phyloP scores from a whole-genome alignment of 1,140 invertebrate genomes.

The Yoshiicerus persimilis region DNA sequence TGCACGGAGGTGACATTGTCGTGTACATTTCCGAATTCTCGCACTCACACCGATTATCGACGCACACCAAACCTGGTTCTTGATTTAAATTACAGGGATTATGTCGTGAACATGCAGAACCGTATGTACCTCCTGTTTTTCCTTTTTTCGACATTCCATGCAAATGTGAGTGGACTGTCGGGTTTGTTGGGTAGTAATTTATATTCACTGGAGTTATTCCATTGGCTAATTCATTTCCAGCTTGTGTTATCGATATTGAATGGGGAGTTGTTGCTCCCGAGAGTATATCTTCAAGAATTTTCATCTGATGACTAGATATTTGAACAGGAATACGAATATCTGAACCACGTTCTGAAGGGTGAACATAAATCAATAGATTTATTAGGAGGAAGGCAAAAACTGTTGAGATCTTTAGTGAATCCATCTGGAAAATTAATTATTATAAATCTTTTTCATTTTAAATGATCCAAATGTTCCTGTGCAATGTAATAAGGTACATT shows the following conservation, averaged over 20 bases:
- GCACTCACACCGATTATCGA: background rate
- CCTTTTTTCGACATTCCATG: background rate
- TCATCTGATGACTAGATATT: background rate
- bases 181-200: background rate
- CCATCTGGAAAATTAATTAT: background rate
- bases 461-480: background rate
- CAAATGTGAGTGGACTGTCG: background rate
- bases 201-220: background rate
- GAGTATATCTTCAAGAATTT: background rate
- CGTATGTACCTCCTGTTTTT: background rate
- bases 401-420: background rate
- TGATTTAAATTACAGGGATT: background rate
- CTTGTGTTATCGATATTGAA: background rate
- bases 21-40: background rate
- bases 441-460: background rate
- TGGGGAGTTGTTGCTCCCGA: background rate
- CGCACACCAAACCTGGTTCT: background rate
- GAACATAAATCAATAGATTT: background rate
- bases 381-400: background rate
- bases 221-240: background rate
- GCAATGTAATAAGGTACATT: background rate
- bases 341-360: background rate
- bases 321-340: background rate
- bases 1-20: background rate
- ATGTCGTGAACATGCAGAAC: background rate